Conservation (phyloP, 2,113 vertebrate species). For the Tupaia chinensis region DNA sequence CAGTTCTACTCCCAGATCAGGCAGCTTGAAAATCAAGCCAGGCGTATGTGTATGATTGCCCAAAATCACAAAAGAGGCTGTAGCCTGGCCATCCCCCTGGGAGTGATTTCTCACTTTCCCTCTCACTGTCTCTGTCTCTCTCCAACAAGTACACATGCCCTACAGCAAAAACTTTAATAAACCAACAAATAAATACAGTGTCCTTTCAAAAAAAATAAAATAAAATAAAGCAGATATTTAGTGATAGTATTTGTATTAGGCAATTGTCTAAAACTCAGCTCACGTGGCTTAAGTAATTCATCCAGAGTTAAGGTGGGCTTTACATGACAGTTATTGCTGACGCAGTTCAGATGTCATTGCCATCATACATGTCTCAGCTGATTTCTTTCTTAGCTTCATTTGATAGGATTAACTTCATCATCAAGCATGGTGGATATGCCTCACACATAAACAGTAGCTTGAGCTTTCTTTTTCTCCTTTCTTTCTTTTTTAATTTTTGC, state of each 20-base stretch:
- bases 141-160: no score
- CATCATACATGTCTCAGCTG: not conserved
- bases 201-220: no score
- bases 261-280: not conserved
- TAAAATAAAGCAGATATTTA: not conserved
- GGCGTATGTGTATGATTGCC: no score
- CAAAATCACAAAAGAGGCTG: no score
- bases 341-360: not conserved
- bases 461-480: not conserved
- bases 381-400: not conserved
- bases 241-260: not conserved
- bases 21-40: no score
- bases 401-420: not conserved
- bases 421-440: not conserved
- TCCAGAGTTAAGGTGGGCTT: not conserved
- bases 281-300: not conserved
- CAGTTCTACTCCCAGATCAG: no score
- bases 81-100: no score
- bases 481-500: no score
- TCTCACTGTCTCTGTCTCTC: no score
- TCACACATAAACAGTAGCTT: not conserved
- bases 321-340: not conserved
- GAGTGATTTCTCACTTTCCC: no score
- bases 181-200: no score
- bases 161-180: no score